phyloP scores from a whole-genome alignment of 2,797 vertebrate species.

The Chanos chanos region DNA sequence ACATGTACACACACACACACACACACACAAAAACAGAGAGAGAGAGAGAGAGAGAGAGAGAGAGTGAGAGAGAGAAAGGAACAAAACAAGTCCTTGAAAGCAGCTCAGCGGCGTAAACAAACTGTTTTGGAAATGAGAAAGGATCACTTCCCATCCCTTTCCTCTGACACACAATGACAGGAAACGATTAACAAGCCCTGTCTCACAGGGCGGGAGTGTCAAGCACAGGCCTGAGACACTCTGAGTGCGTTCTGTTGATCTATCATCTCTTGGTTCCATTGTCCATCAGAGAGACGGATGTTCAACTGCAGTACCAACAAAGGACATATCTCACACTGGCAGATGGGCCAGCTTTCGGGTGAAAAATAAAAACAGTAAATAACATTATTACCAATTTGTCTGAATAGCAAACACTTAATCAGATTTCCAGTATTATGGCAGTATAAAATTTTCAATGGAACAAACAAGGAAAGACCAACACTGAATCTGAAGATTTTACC shows the following conservation, averaged over 20 bases:
- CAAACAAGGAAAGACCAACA: no score
- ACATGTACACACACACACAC: slow-evolving; percentile 29
- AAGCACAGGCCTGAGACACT: slow-evolving; percentile 25
- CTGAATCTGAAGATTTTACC: no score
- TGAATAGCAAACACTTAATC: no score
- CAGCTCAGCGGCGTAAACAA: slow-evolving; percentile 38
- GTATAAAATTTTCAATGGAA: no score
- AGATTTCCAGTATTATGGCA: no score
- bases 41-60: slow-evolving; percentile 15
- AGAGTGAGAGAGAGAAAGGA: slow-evolving; percentile 52
- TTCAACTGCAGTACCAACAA: neutral
- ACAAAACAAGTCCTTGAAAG: slow-evolving; percentile 39
- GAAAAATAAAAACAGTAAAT: no score
- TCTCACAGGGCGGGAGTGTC: slow-evolving; percentile 52
- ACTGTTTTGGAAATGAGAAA: slow-evolving; percentile 57
- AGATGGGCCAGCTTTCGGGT: no score
- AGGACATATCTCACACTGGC: no score
- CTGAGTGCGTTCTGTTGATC: slow-evolving; percentile 26
- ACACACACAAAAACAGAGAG: neutral
- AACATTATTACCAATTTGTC: no score
- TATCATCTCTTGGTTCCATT: slow-evolving; percentile 24
- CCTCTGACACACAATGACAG: slow-evolving; percentile 72
- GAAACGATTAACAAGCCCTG: slow-evolving; percentile 71
- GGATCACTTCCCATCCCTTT: slow-evolving; percentile 64
- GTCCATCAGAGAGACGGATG: slow-evolving; percentile 13